phyloP scores from a whole-genome alignment of 2,113 vertebrate genomes.

The Campylorhamphus procurvoides region DNA sequence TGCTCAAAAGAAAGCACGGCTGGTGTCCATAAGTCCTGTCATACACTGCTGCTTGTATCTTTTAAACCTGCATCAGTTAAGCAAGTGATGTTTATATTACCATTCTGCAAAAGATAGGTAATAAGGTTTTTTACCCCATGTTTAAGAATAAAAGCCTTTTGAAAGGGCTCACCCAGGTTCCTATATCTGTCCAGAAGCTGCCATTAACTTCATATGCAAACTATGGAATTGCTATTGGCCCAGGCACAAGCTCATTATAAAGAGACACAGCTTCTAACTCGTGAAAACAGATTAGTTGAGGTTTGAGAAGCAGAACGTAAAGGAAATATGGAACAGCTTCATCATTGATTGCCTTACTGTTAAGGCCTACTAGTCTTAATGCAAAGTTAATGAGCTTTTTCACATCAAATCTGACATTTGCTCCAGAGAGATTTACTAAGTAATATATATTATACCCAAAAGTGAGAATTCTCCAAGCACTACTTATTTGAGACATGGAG shows the following conservation, averaged over 20 bases:
- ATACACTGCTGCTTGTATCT: not conserved
- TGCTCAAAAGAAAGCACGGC: not conserved
- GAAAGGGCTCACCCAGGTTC: not conserved
- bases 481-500: not conserved
- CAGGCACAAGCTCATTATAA: not conserved
- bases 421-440: not conserved
- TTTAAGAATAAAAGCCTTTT: not conserved
- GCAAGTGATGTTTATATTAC: not conserved
- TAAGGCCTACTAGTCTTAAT: not conserved
- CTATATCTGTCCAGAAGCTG: not conserved
- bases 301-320: not conserved
- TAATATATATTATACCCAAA: not conserved
- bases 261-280: not conserved
- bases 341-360: not conserved
- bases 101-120: not conserved
- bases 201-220: not conserved
- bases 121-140: not conserved
- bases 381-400: not conserved
- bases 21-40: not conserved
- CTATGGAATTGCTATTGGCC: not conserved
- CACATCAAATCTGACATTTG: not conserved
- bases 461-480: not conserved
- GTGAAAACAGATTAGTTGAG: not conserved
- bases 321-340: not conserved
- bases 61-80: not conserved